Percentiles rank a stretch among this genome's conserved stretches.
Evolutionary conservation across 2,888 invertebrate species (phyloP).

Genomic region (Belgica antarctica): DNA sequence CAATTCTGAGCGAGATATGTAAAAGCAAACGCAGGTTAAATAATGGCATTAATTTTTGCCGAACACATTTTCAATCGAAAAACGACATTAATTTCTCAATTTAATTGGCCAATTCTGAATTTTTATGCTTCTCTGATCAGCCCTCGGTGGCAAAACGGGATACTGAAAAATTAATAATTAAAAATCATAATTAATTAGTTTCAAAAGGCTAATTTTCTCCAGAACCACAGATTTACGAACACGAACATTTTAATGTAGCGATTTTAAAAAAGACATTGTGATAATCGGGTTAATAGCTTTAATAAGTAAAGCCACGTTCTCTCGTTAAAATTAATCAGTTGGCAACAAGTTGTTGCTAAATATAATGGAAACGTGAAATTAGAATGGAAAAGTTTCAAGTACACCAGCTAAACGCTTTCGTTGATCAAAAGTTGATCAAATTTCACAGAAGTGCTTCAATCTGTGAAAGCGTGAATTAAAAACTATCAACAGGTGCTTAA

Average conservation of each 20-base stretch:
- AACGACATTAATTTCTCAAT: background rate
- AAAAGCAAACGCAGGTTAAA: constrained; percentile 16
- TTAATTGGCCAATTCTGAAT: background rate
- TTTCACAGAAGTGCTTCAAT: too few species aligned
- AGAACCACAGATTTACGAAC: background rate
- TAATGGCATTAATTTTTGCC: background rate
- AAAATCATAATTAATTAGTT: background rate
- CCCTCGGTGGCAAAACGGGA: too few species aligned
- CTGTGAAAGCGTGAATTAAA: too few species aligned
- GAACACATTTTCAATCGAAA: background rate
- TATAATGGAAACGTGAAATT: background rate
- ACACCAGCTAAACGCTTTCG: background rate
- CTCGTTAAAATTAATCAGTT: background rate
- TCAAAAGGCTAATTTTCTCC: background rate
- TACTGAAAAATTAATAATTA: background rate
- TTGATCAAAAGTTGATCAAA: background rate
- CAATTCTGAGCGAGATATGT: background rate
- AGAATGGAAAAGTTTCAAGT: background rate
- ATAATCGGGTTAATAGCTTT: constrained; percentile 2
- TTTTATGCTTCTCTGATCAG: background rate
- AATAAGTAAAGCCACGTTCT: background rate
- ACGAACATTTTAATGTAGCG: background rate
- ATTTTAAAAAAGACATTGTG: too few species aligned
- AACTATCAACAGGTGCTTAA: too few species aligned
- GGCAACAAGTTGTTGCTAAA: too few species aligned